Conservation (phyloP, 1,140 invertebrate species). For the Homalodisca vitripennis region DNA sequence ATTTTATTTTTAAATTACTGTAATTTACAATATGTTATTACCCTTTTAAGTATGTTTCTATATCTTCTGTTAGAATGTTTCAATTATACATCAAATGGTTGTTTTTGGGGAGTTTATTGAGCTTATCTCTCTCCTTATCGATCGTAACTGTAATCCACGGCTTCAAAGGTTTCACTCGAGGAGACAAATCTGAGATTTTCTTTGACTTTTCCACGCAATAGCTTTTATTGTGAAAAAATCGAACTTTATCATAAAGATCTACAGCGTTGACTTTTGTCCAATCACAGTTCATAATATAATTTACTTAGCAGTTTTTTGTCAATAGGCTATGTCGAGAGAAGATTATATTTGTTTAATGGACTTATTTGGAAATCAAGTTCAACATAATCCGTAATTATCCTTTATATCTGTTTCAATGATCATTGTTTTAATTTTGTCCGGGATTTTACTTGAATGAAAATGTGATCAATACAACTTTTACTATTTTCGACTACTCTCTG, state of each 20-base stretch:
- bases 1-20: not conserved
- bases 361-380: too few species aligned
- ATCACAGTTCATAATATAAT: not conserved
- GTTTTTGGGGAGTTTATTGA: too few species aligned
- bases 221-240: not conserved
- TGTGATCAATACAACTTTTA: constrained; percentile 24
- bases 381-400: not conserved
- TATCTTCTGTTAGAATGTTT: not conserved
- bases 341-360: not conserved
- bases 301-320: not conserved
- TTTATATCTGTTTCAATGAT: not conserved
- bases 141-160: not conserved
- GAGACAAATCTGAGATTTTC: not conserved
- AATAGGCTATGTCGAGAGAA: not conserved
- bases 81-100: not conserved
- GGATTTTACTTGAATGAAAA: not conserved
- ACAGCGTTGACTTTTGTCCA: not conserved
- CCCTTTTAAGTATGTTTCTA: not conserved
- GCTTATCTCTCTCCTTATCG: not conserved
- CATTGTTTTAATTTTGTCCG: not conserved
- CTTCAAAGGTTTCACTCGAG: too few species aligned
- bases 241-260: not conserved
- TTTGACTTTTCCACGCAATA: not conserved
- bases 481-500: not conserved
- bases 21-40: not conserved